A percentile compares a stretch with the other conserved stretches of the same genome.
phyloP scores from a whole-genome alignment of 1,140 invertebrate species.

The Brachionus rotundiformis region DNA sequence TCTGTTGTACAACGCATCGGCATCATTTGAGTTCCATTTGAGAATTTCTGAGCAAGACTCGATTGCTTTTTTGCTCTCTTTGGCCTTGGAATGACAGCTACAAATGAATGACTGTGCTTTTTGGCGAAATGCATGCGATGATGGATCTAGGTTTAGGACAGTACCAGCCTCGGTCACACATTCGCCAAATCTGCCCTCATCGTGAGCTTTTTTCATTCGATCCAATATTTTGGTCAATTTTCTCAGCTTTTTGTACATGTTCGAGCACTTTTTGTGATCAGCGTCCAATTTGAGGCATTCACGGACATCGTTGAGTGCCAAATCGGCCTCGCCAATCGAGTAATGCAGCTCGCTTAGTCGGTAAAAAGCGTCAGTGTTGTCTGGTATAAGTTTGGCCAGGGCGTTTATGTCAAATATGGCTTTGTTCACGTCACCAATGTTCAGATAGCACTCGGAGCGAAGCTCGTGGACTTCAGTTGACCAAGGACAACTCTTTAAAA shows the following conservation, averaged over 20 bases:
- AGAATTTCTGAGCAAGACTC: conserved; percentile 78
- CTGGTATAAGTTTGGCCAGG: conserved; percentile 82
- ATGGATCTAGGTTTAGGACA: conserved; percentile 72
- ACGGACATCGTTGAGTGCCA: conserved; percentile 86
- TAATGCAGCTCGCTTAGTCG: conserved; percentile 83
- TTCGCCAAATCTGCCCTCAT: conserved; percentile 72
- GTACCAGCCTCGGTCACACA: conserved; percentile 76
- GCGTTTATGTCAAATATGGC: conserved; percentile 87
- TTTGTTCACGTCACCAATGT: conserved; percentile 76
- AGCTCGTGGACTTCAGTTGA: conserved; percentile 78
- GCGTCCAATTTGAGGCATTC: conserved; percentile 97
- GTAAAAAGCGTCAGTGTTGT: conserved; percentile 85
- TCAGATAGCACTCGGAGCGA: conserved; percentile 80
- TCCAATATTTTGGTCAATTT: conserved; percentile 85
- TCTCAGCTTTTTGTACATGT: conserved; percentile 95
- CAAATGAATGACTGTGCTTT: conserved; percentile 69
- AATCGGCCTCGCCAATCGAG: conserved; percentile 83
- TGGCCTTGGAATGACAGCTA: conserved; percentile 63
- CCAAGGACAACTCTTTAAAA: conserved; percentile 74
- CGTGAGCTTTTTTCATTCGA: conserved; percentile 72
- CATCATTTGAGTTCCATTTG: conserved; percentile 70
- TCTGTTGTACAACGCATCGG: conserved; percentile 80
- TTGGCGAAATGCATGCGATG: conserved; percentile 73
- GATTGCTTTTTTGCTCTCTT: conserved; percentile 70
- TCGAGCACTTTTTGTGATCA: conserved; percentile 91